Percentiles rank a stretch among this genome's conserved stretches.
These are phyloP conservation scores for Beroe forskalii DNA, from an alignment of 37 sponge, comb jelly and placozoan genomes.

Conservation along the genomic window DNA sequence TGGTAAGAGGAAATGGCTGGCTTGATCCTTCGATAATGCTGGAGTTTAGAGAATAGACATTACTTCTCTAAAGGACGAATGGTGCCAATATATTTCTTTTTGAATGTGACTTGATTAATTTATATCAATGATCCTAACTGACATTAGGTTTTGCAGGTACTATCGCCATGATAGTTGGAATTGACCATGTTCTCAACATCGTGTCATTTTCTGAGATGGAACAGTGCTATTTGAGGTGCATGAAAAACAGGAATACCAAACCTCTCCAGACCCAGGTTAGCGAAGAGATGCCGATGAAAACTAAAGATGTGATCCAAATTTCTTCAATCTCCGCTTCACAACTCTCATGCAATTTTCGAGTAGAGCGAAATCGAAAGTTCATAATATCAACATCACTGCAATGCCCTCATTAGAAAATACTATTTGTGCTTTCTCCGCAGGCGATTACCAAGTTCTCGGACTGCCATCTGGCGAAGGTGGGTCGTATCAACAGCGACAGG, in stretches of 20 bases:
- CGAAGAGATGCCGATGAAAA: no score
- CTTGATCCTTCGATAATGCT: not conserved
- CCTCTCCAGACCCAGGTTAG: conserved; percentile 4
- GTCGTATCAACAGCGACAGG: conserved; percentile 7
- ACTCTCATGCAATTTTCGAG: no score
- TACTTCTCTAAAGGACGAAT: no score
- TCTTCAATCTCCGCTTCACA: no score
- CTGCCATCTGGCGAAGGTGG: conserved; percentile 25
- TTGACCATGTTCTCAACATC: conserved; percentile 6
- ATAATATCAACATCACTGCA: no score
- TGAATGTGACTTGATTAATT: not conserved
- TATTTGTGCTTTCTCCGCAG: no score
- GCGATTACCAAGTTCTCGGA: conserved; percentile 43
- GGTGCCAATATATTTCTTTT: no score
- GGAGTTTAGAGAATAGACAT: no score
- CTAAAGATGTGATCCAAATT: no score
- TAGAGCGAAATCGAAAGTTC: no score
- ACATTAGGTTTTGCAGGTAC: not conserved
- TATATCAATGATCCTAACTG: not conserved
- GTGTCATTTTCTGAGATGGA: conserved; percentile 27
- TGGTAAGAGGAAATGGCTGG: conserved; percentile 28
- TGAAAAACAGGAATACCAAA: conserved; percentile 13
- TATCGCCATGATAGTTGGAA: conserved; percentile 36
- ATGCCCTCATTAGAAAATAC: no score
- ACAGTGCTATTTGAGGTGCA: conserved; percentile 42